phyloP scores from a whole-genome alignment of 2,797 vertebrate genomes.

The Gadopsis marmoratus region DNA sequence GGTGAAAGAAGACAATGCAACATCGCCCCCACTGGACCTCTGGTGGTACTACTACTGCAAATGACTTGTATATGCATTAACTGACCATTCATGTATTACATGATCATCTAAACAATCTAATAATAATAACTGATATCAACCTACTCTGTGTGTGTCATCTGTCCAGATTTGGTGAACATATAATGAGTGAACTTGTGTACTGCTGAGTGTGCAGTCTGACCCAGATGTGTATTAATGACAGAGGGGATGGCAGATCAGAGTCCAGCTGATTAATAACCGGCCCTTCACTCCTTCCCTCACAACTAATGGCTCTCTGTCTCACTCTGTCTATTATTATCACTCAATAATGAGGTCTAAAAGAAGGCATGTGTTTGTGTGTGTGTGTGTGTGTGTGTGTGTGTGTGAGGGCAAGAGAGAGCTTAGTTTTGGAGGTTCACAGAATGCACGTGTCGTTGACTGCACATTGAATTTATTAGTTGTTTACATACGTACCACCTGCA shows the following conservation, averaged over 20 bases:
- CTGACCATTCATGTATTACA: constrained; percentile 15
- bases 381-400: constrained; percentile 24
- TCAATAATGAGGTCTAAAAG: constrained; percentile 80
- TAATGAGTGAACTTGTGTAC: constrained; percentile 53
- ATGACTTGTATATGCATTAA: constrained; percentile 25
- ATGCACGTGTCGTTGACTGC: background rate
- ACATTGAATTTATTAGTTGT: constrained; percentile 9
- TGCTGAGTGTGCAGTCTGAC: constrained; percentile 63
- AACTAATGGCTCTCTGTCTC: constrained; percentile 77
- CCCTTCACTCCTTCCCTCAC: constrained; percentile 75
- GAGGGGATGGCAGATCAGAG: constrained; percentile 71
- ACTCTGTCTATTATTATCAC: constrained; percentile 83
- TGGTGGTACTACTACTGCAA: constrained; percentile 49
- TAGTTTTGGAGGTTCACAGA: constrained; percentile 20
- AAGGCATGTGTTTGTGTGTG: constrained; percentile 38
- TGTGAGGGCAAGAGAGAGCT: background rate
- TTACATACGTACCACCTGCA: background rate
- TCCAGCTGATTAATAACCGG: constrained; percentile 80
- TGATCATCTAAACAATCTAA: constrained; percentile 37
- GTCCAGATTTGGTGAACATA: constrained; percentile 16
- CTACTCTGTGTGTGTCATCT: background rate
- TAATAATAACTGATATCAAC: constrained; percentile 45
- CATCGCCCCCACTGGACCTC: constrained; percentile 64
- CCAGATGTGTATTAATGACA: constrained; percentile 77
- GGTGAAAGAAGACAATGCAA: constrained; percentile 46